These are phyloP conservation scores for Gymnothorax javanicus DNA, from an alignment of 2,797 vertebrate genomes.

Conservation along the genomic window DNA sequence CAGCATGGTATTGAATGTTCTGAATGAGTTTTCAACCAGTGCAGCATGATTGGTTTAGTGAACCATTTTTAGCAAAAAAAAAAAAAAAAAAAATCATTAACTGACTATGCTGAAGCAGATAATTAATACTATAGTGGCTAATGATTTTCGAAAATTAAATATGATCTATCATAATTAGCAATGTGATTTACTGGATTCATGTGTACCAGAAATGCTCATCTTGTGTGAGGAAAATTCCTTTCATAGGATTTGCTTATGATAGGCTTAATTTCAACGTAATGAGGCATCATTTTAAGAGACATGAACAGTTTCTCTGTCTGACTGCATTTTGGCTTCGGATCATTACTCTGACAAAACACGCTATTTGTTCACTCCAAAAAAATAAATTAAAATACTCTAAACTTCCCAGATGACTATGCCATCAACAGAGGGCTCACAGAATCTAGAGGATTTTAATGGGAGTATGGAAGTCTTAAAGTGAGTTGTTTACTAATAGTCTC, in stretches of 20 bases:
- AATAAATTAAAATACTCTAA: background rate
- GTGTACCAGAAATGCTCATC: background rate
- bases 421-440: background rate
- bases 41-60: background rate
- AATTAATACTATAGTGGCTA: background rate
- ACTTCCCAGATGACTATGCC: background rate
- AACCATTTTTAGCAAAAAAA: background rate
- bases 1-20: background rate
- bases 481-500: background rate
- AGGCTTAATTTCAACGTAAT: conserved; percentile 13
- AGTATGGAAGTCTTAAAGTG: background rate
- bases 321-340: background rate
- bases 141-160: background rate
- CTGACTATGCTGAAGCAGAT: background rate
- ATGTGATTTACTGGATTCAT: background rate
- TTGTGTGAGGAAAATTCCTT: background rate
- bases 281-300: conserved; percentile 2
- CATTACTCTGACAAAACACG: conserved; percentile 15
- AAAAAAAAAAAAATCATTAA: background rate
- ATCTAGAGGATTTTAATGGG: background rate
- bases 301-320: background rate
- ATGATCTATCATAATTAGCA: background rate
- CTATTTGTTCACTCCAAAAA: background rate
- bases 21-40: background rate
- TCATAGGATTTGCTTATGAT: background rate